phyloP scores from a whole-genome alignment of 35 echinoderm and acorn worm genomes.

The Apostichopus californicus region DNA sequence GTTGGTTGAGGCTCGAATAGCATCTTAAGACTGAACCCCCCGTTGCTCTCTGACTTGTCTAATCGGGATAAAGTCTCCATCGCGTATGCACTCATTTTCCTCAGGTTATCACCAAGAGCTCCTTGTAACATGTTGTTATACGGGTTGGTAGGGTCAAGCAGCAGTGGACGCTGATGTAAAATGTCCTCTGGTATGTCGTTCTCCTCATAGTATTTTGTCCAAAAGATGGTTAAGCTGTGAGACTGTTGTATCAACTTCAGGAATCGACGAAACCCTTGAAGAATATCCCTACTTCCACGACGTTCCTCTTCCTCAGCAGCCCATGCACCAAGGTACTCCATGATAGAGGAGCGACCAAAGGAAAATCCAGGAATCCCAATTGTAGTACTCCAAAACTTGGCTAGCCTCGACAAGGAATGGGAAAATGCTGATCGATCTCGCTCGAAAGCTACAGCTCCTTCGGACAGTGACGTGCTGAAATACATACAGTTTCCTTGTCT shows the following conservation, averaged over 20 bases:
- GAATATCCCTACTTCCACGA: neutral
- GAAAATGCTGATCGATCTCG: neutral
- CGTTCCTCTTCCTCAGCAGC: slow-evolving; percentile 19
- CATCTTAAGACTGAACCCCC: neutral
- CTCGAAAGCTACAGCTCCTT: neutral
- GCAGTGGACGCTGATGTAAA: neutral
- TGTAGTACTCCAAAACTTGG: slow-evolving; percentile 21
- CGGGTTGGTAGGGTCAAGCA: slow-evolving; percentile 30
- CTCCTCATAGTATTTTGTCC: neutral
- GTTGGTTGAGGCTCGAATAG: slow-evolving; percentile 21
- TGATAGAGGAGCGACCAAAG: slow-evolving; percentile 12
- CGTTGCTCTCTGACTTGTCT: neutral
- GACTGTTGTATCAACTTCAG: neutral
- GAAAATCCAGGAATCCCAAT: slow-evolving; percentile 14
- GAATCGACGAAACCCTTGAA: neutral
- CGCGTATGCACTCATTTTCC: neutral
- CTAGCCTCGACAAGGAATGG: neutral
- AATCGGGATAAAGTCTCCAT: neutral
- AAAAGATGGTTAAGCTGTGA: neutral
- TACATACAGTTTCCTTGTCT: neutral
- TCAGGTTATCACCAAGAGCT: neutral
- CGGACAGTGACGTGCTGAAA: neutral
- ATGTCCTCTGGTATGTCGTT: neutral
- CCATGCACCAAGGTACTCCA: slow-evolving; percentile 51
- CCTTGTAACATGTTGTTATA: slow-evolving; percentile 23